Conservation (phyloP, 1,140 invertebrate genomes). For the Dreissena polymorpha region DNA sequence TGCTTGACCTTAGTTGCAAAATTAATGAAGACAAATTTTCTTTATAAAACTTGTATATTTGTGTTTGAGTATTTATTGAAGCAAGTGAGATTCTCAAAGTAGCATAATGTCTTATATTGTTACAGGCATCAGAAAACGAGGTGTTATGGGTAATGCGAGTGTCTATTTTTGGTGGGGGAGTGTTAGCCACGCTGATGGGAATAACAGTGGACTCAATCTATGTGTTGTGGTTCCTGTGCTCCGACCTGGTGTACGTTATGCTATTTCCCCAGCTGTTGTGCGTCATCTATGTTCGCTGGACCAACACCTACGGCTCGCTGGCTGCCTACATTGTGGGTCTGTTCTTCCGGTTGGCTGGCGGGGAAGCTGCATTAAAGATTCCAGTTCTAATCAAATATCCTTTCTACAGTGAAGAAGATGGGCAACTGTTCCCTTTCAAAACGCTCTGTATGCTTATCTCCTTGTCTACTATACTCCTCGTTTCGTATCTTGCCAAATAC, state of each 20-base stretch:
- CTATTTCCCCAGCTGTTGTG: constrained; percentile 98
- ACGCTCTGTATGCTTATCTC: constrained; percentile 83
- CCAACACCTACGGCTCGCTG: constrained; percentile 97
- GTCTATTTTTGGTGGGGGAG: constrained; percentile 95
- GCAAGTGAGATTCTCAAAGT: too few relatives aligned
- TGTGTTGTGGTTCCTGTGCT: constrained; percentile 96
- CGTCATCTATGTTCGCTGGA: constrained; percentile 89
- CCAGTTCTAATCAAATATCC: constrained; percentile 93
- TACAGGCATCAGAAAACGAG: constrained; percentile 84
- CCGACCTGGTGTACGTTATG: constrained; percentile 98
- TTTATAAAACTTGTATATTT: too few relatives aligned
- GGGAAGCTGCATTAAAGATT: constrained; percentile 91
- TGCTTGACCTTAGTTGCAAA: too few relatives aligned
- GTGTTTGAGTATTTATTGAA: too few relatives aligned
- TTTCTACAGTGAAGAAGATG: constrained; percentile 87
- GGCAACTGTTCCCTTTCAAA: constrained; percentile 84
- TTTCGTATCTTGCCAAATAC: constrained; percentile 81
- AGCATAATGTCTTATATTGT: neutral
- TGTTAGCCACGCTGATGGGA: constrained; percentile 96
- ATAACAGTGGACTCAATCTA: constrained; percentile 98
- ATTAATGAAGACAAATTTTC: too few relatives aligned
- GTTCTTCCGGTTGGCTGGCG: constrained; percentile 91
- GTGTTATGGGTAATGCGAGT: constrained; percentile 99
- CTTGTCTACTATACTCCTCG: constrained; percentile 83
- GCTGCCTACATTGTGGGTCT: constrained; percentile 91